A percentile compares a stretch with the other conserved stretches of the same genome.
Conservation (phyloP, 2,113 vertebrate species). For the Triplophysa rosa region DNA sequence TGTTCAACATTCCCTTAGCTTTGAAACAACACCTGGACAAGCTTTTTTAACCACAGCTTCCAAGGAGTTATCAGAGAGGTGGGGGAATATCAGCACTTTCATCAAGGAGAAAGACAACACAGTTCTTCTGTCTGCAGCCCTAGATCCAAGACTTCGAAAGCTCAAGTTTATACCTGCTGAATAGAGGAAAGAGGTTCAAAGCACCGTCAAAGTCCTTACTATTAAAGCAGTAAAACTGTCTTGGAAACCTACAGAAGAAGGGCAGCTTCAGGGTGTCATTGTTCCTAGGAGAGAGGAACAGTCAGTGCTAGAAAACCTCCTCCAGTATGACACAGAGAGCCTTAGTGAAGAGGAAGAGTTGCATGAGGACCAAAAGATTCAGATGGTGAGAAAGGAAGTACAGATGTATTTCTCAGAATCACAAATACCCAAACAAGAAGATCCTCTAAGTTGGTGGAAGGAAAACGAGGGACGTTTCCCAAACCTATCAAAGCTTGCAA, state of each 20-base stretch:
- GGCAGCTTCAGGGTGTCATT: background rate
- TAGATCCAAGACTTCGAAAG: slow-evolving; percentile 36
- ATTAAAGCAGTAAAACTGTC: slow-evolving; percentile 36
- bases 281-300: slow-evolving; percentile 7
- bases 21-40: slow-evolving; percentile 11
- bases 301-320: slow-evolving; percentile 22
- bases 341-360: slow-evolving; percentile 30
- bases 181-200: slow-evolving; percentile 16
- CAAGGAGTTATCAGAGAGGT: slow-evolving; percentile 10
- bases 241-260: background rate
- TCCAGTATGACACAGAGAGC: slow-evolving; percentile 40
- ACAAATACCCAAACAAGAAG: slow-evolving; percentile 14
- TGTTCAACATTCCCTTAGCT: background rate
- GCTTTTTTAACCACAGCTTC: slow-evolving; percentile 22
- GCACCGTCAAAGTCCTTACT: slow-evolving; percentile 36
- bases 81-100: slow-evolving; percentile 18
- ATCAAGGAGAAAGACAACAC: slow-evolving; percentile 5
- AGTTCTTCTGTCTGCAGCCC: slow-evolving; percentile 11
- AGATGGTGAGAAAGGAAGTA: slow-evolving; percentile 30
- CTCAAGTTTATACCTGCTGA: slow-evolving; percentile 43
- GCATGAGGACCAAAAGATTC: slow-evolving; percentile 29
- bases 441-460: slow-evolving; percentile 47
- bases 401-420: slow-evolving; percentile 32
- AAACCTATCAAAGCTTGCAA: slow-evolving; percentile 41
- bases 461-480: slow-evolving; percentile 48